Evolutionary conservation across 2,797 vertebrate species (phyloP).

Genomic region (Furcifer pardalis): DNA sequence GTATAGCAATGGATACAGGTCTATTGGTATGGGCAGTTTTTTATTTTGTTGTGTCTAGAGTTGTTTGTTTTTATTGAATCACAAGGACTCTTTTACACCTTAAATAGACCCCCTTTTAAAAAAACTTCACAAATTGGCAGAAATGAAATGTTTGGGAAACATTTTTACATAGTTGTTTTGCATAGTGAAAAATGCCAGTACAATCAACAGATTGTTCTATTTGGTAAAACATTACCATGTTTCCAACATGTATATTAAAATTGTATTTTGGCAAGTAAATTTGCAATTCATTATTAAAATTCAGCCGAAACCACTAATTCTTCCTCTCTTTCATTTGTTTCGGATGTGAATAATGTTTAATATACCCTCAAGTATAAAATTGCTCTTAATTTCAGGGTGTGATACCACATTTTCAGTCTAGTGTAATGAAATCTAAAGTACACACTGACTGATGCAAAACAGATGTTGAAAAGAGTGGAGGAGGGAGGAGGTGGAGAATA

Average conservation of each 20-base stretch:
- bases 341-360: slow-evolving; percentile 45
- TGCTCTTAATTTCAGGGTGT: slow-evolving; percentile 62
- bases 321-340: slow-evolving; percentile 58
- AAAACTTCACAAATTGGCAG: too few species aligned
- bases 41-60: too few species aligned
- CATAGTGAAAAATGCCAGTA: not conserved
- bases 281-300: slow-evolving; percentile 47
- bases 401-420: slow-evolving; percentile 58
- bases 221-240: slow-evolving; percentile 17
- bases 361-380: slow-evolving; percentile 53
- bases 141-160: too few species aligned
- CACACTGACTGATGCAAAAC: slow-evolving; percentile 61
- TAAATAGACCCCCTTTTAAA: too few species aligned
- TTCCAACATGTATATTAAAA: slow-evolving; percentile 48
- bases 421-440: slow-evolving; percentile 61
- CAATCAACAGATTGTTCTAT: not conserved
- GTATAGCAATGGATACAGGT: too few species aligned
- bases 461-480: slow-evolving; percentile 51
- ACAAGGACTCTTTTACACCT: too few species aligned
- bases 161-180: too few species aligned
- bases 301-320: slow-evolving; percentile 44
- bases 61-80: too few species aligned
- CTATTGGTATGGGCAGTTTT: too few species aligned
- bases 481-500: slow-evolving; percentile 32
- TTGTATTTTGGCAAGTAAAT: slow-evolving; percentile 34